Evolutionary conservation across 1,140 invertebrate species (phyloP), one percentile per base, ranked within the genome.

Genomic region (Drosophila saltans): DNA sequence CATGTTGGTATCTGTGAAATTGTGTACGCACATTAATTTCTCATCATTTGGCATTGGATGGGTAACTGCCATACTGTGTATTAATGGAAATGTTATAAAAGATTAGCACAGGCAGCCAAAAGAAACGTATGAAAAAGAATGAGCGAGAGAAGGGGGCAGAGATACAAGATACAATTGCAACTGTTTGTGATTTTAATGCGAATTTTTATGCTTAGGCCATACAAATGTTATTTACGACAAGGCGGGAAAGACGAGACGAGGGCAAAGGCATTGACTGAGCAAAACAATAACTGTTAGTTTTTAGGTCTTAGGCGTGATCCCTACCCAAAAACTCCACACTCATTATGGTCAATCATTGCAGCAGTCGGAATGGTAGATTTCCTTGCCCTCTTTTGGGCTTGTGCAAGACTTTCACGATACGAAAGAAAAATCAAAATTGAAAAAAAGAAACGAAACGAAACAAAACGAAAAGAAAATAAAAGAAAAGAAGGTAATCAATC

Each of bases 41-140:
- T 89, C 84, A 89, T 89, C 84, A 89, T 89, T 89, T 74, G 76
- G 73, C 74, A 76, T 68, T 75, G 76, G 61, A 55, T 73, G 30
- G 58, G 61, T 63, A 77, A 80, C 84, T 81, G 78, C 82, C 82
- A 76, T 59, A 77, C 84, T 84, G 84, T 69, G 84, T 84, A 89
- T 89, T 89, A 89, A 89, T 89, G 84, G 78, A 89, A 80, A 81
- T 83, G 84, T 89, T 89, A 89, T 75, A 89, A 75, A 69, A 84
- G 84, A 89, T 89, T 89, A 89, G 69, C 76, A 52, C 45, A 82
- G 79, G 76, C 68, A 77, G 45, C 48, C 9, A 52, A 62, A 67
- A 39, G 69, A 52, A 52, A 36, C 6, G 6, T 7, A 16, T 8
- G 21, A 6, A 6, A 26, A 26, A 21, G 21, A 52, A 52, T 4